A percentile compares a stretch with the other conserved stretches of the same genome.
These are phyloP conservation scores for Nipponia nippon DNA, from an alignment of 2,113 vertebrate genomes.

Conservation along the genomic window DNA sequence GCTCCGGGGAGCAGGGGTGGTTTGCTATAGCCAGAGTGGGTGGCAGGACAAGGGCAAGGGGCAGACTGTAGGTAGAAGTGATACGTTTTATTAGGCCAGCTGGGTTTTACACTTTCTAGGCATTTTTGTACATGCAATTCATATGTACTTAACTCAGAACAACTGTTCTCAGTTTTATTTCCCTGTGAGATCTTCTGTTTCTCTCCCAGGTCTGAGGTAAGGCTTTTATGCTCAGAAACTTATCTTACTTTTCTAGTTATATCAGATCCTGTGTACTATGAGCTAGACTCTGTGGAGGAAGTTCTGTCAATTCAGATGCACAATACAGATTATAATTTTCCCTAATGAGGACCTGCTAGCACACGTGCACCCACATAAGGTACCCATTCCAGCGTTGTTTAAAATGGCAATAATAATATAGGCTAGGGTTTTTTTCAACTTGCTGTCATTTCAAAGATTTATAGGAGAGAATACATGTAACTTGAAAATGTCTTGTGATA, in stretches of 20 bases:
- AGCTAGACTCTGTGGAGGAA: not conserved
- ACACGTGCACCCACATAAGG: not conserved
- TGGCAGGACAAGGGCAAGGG: not conserved
- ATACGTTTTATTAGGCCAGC: not conserved
- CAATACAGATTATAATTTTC: conserved; percentile 39
- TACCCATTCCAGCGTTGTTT: not conserved
- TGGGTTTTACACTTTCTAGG: not conserved
- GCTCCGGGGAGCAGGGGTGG: not conserved
- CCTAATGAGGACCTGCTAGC: conserved; percentile 28
- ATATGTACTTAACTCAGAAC: rapidly evolving
- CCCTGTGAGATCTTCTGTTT: not conserved
- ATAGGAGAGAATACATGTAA: not conserved
- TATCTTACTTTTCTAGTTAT: not conserved
- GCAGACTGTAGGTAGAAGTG: not conserved
- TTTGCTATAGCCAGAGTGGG: not conserved
- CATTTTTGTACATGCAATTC: not conserved
- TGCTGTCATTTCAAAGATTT: conserved; percentile 39
- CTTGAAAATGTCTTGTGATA: conserved; percentile 16
- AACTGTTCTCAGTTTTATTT: not conserved
- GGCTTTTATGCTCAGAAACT: not conserved
- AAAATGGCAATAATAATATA: conserved; percentile 9
- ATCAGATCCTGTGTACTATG: not conserved
- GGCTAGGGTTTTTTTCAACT: not conserved
- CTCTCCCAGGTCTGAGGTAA: not conserved
- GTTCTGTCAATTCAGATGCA: conserved; percentile 30